Evolutionary conservation across 2,797 vertebrate species (phyloP).

Genomic region (Gymnothorax javanicus): DNA sequence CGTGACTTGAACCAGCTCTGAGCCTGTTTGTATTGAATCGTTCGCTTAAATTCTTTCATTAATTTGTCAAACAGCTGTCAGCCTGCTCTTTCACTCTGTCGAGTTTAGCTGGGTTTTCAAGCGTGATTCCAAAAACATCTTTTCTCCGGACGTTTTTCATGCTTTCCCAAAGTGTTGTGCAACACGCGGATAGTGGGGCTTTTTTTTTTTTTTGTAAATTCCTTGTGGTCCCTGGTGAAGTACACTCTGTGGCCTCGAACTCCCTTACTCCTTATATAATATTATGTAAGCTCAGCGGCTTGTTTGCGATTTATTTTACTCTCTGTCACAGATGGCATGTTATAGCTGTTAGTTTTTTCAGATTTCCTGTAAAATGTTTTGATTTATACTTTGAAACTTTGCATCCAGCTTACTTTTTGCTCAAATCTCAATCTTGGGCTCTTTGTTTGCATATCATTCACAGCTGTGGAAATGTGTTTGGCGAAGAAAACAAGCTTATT

Average conservation of each 20-base stretch:
- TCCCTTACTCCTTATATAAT: slow-evolving; percentile 16
- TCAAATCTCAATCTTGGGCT: neutral
- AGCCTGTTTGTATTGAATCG: neutral
- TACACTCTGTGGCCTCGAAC: slow-evolving; percentile 11
- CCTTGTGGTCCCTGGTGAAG: slow-evolving; percentile 18
- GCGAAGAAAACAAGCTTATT: neutral
- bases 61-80: neutral
- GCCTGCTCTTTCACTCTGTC: neutral
- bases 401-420: neutral
- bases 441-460: neutral
- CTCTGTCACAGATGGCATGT: neutral
- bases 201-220: neutral
- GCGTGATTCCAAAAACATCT: neutral
- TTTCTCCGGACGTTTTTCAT: neutral
- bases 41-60: neutral
- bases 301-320: neutral
- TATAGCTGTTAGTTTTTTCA: slow-evolving; percentile 9
- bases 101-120: neutral
- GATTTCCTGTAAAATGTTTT: neutral
- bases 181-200: neutral
- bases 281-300: slow-evolving; percentile 8
- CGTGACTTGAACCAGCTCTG: neutral
- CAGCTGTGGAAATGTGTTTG: neutral
- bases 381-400: neutral
- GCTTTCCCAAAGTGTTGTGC: neutral